A percentile compares a stretch with the other conserved stretches of the same genome.
phyloP scores from a whole-genome alignment of 2,113 vertebrate genomes.

The Eurystomus gularis region DNA sequence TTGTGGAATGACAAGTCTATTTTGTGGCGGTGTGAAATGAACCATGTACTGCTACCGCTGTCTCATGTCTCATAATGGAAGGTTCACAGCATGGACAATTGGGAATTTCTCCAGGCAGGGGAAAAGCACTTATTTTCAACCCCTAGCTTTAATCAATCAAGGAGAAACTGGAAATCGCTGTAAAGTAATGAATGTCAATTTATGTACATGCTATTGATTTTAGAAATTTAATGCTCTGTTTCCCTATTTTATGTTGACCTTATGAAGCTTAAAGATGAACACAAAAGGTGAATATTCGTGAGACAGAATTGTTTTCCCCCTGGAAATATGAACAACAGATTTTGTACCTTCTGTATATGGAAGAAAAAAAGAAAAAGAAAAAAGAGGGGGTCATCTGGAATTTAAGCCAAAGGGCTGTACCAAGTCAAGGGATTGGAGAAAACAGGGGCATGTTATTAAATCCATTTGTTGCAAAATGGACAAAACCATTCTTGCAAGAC shows the following conservation, averaged over 20 bases:
- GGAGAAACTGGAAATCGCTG: conserved; percentile 60
- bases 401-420: conserved; percentile 27
- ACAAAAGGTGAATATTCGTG: conserved; percentile 51
- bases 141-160: conserved; percentile 73
- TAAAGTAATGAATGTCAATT: conserved; percentile 68
- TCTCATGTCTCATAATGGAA: conserved; percentile 73
- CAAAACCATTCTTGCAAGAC: background rate
- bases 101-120: conserved; percentile 68
- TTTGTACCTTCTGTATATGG: background rate
- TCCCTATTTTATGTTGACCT: conserved; percentile 64
- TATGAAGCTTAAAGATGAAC: conserved; percentile 34
- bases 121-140: conserved; percentile 72
- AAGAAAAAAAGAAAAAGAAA: background rate
- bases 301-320: background rate
- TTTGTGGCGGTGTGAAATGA: conserved; percentile 71
- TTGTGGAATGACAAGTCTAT: conserved; percentile 70
- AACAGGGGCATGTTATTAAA: conserved; percentile 8
- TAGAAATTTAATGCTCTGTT: conserved; percentile 62
- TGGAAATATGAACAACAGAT: conserved; percentile 12
- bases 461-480: background rate
- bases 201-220: conserved; percentile 65
- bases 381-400: background rate
- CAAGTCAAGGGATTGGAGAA: background rate
- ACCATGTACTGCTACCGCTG: conserved; percentile 54
- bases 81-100: conserved; percentile 69